phyloP scores from a whole-genome alignment of 2,797 vertebrate species.

The Pseudomugil gertrudae region DNA sequence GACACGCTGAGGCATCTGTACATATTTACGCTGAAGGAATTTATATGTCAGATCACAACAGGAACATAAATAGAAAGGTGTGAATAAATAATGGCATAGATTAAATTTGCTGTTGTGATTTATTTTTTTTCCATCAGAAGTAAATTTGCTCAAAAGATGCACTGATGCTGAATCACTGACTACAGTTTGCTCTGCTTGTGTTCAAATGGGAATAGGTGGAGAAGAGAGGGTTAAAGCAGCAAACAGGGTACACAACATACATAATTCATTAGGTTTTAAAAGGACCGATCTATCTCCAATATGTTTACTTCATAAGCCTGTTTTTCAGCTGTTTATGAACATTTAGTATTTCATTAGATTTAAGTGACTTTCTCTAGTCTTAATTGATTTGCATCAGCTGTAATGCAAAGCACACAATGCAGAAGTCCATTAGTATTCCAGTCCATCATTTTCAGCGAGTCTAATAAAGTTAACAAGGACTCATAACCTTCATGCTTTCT shows the following conservation, averaged over 20 bases:
- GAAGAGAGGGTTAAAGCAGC: not conserved
- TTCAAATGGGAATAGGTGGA: not conserved
- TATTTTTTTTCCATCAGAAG: constrained; percentile 4
- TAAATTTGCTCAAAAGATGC: constrained; percentile 7
- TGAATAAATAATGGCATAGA: constrained; percentile 29
- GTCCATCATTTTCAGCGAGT: constrained; percentile 47
- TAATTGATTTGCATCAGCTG: constrained; percentile 63
- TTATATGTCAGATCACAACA: constrained; percentile 22
- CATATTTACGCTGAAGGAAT: constrained; percentile 23
- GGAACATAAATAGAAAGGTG: constrained; percentile 14
- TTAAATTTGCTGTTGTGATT: constrained; percentile 9
- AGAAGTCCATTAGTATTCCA: constrained; percentile 54
- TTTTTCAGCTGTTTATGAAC: constrained; percentile 32
- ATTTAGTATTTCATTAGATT: constrained; percentile 69
- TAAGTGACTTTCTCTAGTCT: constrained; percentile 56
- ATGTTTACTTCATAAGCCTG: constrained; percentile 45
- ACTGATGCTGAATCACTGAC: not conserved
- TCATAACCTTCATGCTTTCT: constrained; percentile 68
- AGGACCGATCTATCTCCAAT: constrained; percentile 26
- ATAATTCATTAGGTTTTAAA: constrained; percentile 35
- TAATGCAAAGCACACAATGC: constrained; percentile 35
- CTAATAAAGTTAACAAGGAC: constrained; percentile 72
- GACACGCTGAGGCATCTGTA: constrained; percentile 23
- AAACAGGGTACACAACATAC: not conserved
- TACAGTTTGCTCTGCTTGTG: not conserved